These are phyloP conservation scores for Brachyptera risi DNA, from an alignment of 2,888 invertebrate species.

Conservation along the genomic window DNA sequence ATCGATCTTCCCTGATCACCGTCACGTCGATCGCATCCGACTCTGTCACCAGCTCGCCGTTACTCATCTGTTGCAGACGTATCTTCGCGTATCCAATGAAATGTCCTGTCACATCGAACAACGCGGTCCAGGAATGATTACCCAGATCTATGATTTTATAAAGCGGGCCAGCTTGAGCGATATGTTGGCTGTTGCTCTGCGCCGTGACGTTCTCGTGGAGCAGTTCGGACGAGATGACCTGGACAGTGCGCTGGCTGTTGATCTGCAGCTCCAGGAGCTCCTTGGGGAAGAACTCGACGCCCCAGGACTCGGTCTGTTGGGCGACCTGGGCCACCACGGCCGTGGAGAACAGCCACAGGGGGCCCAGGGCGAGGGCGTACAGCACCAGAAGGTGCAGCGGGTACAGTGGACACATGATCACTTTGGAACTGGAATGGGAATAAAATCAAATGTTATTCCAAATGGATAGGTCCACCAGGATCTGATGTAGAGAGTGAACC, in stretches of 20 bases:
- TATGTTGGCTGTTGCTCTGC: conserved; percentile 2
- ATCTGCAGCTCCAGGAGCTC: conserved; percentile 47
- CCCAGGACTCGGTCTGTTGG: conserved; percentile 37
- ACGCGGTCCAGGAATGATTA: conserved; percentile 41
- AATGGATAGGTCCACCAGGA: too few relatives aligned
- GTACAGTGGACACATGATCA: conserved; percentile 58
- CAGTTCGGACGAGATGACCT: conserved; percentile 46
- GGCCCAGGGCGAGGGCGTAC: conserved; percentile 52
- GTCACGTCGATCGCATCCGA: conserved; percentile 48
- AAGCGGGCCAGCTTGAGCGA: background rate
- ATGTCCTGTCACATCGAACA: conserved; percentile 46
- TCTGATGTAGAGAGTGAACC: too few relatives aligned
- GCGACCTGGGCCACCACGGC: conserved; percentile 41
- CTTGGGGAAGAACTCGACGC: conserved; percentile 45
- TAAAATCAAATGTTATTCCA: too few relatives aligned
- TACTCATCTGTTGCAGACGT: background rate
- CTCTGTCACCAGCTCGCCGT: conserved; percentile 35
- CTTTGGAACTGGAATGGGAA: too few relatives aligned
- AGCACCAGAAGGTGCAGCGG: conserved; percentile 55
- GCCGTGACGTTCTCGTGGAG: conserved; percentile 23
- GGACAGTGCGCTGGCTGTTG: conserved; percentile 45
- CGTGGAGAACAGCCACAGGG: conserved; percentile 53
- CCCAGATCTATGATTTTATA: conserved; percentile 20
- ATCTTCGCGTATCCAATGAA: conserved; percentile 28
- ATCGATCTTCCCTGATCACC: conserved; percentile 54